Evolutionary conservation across 1,140 invertebrate genomes (phyloP), one percentile per base, ranked within the genome.

Genomic region (Anastrepha ludens): DNA sequence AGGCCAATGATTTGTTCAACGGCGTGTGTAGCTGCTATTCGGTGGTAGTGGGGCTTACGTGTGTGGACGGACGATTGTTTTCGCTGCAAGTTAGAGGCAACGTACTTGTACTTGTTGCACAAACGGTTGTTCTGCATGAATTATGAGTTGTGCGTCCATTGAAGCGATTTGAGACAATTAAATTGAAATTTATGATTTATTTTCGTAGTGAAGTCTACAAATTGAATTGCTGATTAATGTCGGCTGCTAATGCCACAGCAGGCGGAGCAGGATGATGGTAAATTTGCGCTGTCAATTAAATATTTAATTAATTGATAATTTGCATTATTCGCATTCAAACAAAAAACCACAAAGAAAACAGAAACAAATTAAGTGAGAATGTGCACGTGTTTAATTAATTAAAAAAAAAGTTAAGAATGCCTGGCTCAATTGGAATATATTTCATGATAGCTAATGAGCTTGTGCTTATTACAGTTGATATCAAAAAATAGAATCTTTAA

Each of bases 121-220:
- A 55, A 11, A 8, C 74, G 17, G 74, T 81, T 3, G 74, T n/a
- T 81, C n/a, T 58, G 74, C 74, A 81, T 81, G 74, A 81, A 29
- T 81, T 81, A 81, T 81, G 74, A 55, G 50, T 81, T 81, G 44
- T 81, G 74, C 74, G 74, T 81, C 74, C 74, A 55, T 41, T 81
- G 47, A 55, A 81, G 74, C 47, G 74, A 81, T 81, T 81, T 81
- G 74, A 55, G 47, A 81, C 74, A 81, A 81, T 81, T 81, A 81
- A 81, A 81, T 55, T 81, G 74, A 81, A 81, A 81, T 81, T 81
- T 81, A 81, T 81, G 74, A 81, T 81, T 81, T 81, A 81, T 81
- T 81, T 55, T 81, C 74, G 47, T n/a, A 58, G 17, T 55, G 74
- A 81, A 81, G 55, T 81, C 74, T 81, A 55, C 74, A 81, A 81